These are phyloP conservation scores for Geotrupes spiniger DNA, from an alignment of 2,888 invertebrate species.

Conservation along the genomic window DNA sequence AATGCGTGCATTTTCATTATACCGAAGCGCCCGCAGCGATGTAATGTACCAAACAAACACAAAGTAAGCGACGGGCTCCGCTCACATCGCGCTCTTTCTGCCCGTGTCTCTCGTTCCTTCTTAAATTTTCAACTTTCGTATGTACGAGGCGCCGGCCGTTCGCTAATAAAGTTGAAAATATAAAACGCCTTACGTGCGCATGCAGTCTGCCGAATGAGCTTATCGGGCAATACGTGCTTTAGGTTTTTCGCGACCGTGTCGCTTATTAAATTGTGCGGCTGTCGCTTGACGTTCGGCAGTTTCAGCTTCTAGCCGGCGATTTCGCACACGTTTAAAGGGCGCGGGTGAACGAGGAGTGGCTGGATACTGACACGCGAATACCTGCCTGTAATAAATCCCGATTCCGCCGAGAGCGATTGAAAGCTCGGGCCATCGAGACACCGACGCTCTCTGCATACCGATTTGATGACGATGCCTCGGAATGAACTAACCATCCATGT, in stretches of 20 bases:
- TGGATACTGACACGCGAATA: conserved; percentile 32
- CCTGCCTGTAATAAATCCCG: conserved; percentile 34
- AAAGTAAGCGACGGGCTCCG: no score
- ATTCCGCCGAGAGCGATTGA: conserved; percentile 36
- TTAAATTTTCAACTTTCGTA: background rate
- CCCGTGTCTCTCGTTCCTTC: no score
- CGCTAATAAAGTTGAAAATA: conserved; percentile 2
- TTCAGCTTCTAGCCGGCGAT: conserved; percentile 22
- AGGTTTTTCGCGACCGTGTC: conserved; percentile 28
- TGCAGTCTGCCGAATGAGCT: conserved; percentile 21
- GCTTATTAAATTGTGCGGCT: conserved; percentile 38
- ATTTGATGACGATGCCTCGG: conserved; percentile 12
- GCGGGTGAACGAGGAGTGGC: conserved; percentile 23
- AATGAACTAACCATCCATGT: no score
- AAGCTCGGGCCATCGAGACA: conserved; percentile 34
- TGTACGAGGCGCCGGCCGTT: background rate
- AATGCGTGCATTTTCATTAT: no score
- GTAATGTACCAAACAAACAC: no score
- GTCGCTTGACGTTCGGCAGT: conserved; percentile 37
- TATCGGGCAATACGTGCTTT: conserved; percentile 36
- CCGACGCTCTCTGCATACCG: conserved; percentile 31
- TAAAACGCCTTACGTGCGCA: background rate
- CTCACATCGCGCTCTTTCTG: no score
- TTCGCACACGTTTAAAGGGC: background rate
- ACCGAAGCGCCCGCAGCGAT: no score